Percentiles rank a stretch among this genome's conserved stretches.
Evolutionary conservation across 2,888 invertebrate genomes (phyloP).

Genomic region (Eupithecia vulgata): DNA sequence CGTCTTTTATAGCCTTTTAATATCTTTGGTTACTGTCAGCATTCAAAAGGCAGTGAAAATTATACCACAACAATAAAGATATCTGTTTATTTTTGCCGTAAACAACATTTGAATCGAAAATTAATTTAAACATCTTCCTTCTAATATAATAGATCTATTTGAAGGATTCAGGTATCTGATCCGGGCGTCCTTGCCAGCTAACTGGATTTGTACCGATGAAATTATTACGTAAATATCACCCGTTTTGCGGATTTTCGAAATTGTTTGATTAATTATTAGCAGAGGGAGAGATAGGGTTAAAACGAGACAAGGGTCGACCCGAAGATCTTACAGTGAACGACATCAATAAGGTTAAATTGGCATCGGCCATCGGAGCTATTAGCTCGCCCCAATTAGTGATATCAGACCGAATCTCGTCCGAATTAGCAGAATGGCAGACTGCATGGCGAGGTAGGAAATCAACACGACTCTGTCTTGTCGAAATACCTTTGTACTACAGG

Average conservation of each 20-base stretch:
- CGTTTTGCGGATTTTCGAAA: conserved; percentile 67
- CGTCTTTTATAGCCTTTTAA: neutral
- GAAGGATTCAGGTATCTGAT: conserved; percentile 20
- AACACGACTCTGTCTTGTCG: conserved; percentile 33
- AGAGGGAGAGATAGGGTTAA: conserved; percentile 75
- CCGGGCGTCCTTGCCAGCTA: conserved; percentile 28
- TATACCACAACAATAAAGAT: neutral
- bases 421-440: conserved; percentile 30
- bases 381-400: conserved; percentile 73
- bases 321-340: conserved; percentile 71
- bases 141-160: conserved; percentile 8
- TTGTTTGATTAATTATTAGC: conserved; percentile 82
- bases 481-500: conserved; percentile 39
- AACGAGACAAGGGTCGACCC: conserved; percentile 76
- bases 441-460: conserved; percentile 16
- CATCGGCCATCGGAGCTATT: conserved; percentile 75
- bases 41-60: neutral
- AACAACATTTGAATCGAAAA: conserved; percentile 7
- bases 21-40: neutral
- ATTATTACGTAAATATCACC: conserved; percentile 64
- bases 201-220: conserved; percentile 45
- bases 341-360: conserved; percentile 82
- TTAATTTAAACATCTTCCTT: conserved; percentile 3
- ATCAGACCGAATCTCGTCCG: conserved; percentile 57
- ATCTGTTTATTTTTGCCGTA: neutral